These are phyloP conservation scores for Atopsyche davidsoni DNA, from an alignment of 1,140 invertebrate genomes.

Conservation along the genomic window DNA sequence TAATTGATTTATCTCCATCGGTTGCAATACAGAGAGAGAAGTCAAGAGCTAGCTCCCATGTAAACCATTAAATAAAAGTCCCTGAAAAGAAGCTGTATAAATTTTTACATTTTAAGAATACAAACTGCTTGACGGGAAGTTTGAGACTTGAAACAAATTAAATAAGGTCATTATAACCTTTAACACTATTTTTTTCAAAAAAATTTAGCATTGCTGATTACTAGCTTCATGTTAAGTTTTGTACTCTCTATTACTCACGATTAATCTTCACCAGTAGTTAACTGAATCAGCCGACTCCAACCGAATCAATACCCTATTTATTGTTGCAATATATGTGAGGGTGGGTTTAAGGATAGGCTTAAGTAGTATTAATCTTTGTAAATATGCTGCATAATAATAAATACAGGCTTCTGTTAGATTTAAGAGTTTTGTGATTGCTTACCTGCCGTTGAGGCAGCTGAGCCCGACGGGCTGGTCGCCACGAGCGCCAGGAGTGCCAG, in stretches of 20 bases:
- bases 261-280: background rate
- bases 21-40: background rate
- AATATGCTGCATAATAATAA: too few relatives aligned
- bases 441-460: slow-evolving; percentile 62
- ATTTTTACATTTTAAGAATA: background rate
- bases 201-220: too few relatives aligned
- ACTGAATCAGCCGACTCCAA: background rate
- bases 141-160: too few relatives aligned
- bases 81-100: background rate
- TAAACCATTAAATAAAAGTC: background rate
- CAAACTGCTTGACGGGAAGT: too few relatives aligned
- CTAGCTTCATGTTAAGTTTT: too few relatives aligned
- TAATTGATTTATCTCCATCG: background rate
- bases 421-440: slow-evolving; percentile 21
- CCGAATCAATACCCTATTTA: too few relatives aligned
- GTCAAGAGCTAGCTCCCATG: background rate
- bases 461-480: slow-evolving; percentile 54
- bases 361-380: too few relatives aligned
- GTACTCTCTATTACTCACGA: background rate
- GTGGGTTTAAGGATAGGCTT: too few relatives aligned
- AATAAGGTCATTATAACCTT: too few relatives aligned
- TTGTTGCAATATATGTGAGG: too few relatives aligned
- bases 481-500: slow-evolving; percentile 49
- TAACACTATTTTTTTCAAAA: too few relatives aligned
- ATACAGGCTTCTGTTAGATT: too few relatives aligned